A percentile compares a stretch with the other conserved stretches of the same genome.
These are phyloP conservation scores for Calidris pygmaea DNA, from an alignment of 2,113 vertebrate genomes.

Conservation along the genomic window DNA sequence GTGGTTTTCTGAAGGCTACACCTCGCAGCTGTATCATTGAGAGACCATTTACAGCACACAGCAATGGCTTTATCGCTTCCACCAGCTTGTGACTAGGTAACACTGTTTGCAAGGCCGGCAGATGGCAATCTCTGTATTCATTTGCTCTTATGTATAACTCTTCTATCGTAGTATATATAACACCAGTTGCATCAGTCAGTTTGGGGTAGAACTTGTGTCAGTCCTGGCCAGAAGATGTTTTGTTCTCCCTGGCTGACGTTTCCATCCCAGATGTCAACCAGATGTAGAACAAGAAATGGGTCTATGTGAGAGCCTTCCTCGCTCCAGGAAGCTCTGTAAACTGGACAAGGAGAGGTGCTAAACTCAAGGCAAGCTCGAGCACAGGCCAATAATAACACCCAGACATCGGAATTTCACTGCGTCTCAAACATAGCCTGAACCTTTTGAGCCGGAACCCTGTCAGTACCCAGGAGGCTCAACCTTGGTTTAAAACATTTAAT, in stretches of 20 bases:
- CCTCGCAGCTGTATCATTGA: background rate
- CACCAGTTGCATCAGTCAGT: slow-evolving; percentile 8
- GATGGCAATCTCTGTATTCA: slow-evolving; percentile 30
- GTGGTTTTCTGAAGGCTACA: background rate
- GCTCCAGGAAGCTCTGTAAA: slow-evolving; percentile 17
- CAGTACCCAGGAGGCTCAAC: background rate
- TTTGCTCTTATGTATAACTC: background rate
- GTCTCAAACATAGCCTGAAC: background rate
- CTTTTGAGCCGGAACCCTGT: background rate
- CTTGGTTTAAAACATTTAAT: background rate
- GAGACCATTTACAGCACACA: background rate
- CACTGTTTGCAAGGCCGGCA: background rate
- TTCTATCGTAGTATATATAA: background rate
- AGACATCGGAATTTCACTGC: background rate
- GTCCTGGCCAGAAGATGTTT: slow-evolving; percentile 23
- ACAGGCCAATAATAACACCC: background rate
- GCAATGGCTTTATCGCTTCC: background rate
- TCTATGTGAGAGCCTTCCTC: background rate
- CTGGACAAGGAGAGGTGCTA: background rate
- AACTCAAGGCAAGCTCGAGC: background rate
- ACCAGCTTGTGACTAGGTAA: background rate
- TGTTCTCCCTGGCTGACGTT: background rate
- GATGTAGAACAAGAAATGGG: slow-evolving; percentile 6
- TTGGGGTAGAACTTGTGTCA: background rate
- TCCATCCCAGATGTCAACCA: slow-evolving; percentile 51